A percentile compares a stretch with the other conserved stretches of the same genome.
Evolutionary conservation across 2,113 vertebrate genomes (phyloP).

Genomic region (Phaethon lepturus): DNA sequence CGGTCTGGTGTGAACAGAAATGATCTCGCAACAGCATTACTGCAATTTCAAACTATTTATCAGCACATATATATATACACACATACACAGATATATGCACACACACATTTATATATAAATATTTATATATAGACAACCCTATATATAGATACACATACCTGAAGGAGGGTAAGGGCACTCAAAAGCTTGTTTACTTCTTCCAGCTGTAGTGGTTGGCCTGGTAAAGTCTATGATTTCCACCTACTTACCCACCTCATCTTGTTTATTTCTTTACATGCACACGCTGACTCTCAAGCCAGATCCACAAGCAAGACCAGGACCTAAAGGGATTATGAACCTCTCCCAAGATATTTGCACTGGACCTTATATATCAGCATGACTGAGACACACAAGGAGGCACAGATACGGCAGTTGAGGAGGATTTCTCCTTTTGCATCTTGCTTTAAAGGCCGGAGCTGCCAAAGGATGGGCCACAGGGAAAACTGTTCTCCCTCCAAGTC

Average conservation of each 20-base stretch:
- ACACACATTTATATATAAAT: background rate
- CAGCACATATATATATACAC: background rate
- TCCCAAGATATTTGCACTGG: fast-evolving
- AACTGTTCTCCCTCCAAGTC: background rate
- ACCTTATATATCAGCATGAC: background rate
- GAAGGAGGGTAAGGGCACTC: background rate
- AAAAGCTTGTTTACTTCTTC: conserved; percentile 11
- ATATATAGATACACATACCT: conserved; percentile 46
- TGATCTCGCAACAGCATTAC: background rate
- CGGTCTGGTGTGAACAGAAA: background rate
- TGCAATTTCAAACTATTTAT: background rate
- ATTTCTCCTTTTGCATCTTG: background rate
- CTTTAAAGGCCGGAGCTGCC: background rate
- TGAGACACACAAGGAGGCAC: background rate
- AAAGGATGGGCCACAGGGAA: background rate
- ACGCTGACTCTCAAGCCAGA: fast-evolving
- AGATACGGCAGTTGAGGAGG: background rate
- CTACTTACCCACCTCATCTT: background rate
- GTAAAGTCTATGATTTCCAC: background rate
- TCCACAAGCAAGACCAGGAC: fast-evolving
- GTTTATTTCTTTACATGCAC: background rate
- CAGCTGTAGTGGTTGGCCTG: background rate
- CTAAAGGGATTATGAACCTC: background rate
- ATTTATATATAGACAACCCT: background rate
- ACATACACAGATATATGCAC: background rate